Percentiles rank a stretch among this genome's conserved stretches.
Evolutionary conservation across 2,888 invertebrate genomes (phyloP).

Genomic region (Sympetrum striolatum): DNA sequence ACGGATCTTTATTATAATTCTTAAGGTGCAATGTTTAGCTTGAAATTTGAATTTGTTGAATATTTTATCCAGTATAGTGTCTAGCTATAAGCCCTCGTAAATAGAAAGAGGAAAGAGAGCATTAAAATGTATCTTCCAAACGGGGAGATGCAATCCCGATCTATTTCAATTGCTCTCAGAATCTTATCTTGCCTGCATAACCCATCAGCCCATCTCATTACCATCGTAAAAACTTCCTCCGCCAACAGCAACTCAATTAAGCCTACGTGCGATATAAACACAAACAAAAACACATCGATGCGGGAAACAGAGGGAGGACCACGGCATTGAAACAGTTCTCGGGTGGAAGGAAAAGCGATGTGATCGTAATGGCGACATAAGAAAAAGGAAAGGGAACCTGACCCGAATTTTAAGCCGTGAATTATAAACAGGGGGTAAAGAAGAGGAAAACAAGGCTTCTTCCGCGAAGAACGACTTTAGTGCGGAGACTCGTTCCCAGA

Average conservation of each 20-base stretch:
- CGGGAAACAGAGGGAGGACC: neutral
- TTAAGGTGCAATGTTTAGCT: too few species aligned
- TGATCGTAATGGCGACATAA: neutral
- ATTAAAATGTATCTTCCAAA: too few species aligned
- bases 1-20: too few species aligned
- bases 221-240: neutral
- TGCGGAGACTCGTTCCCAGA: neutral
- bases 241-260: neutral
- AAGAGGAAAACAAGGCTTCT: too few species aligned
- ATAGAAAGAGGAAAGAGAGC: too few species aligned
- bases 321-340: neutral
- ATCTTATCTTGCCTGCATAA: neutral
- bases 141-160: too few species aligned
- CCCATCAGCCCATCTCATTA: neutral
- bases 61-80: too few species aligned
- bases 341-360: too few species aligned
- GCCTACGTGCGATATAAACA: neutral
- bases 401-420: neutral
- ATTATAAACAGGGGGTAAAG: neutral
- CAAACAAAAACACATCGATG: neutral
- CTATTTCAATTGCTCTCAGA: too few species aligned
- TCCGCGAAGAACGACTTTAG: too few species aligned
- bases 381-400: neutral
- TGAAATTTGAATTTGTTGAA: too few species aligned
- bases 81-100: too few species aligned